Conservation (phyloP, 64 coral and sea anemone species). For the Hydrozoanthus tunicans region DNA sequence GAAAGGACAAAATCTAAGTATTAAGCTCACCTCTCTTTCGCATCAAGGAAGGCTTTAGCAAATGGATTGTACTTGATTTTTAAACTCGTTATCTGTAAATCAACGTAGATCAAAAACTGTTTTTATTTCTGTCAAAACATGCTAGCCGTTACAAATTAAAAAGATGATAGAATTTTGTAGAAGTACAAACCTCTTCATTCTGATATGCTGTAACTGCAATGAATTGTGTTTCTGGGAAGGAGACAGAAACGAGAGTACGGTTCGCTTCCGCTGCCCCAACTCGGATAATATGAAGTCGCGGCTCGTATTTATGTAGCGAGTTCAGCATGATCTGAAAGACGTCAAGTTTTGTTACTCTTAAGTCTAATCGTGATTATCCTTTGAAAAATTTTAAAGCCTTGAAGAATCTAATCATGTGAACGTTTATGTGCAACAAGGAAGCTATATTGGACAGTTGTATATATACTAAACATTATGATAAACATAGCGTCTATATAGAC, state of each 20-base stretch:
- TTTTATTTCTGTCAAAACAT: slow-evolving; percentile 8
- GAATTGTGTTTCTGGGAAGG: slow-evolving; percentile 94
- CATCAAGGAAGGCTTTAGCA: slow-evolving; percentile 96
- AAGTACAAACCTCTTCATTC: slow-evolving; percentile 90
- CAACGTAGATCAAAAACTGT: slow-evolving; percentile 16
- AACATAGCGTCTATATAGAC: not conserved
- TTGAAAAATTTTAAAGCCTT: slow-evolving; percentile 14
- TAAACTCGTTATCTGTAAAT: slow-evolving; percentile 88
- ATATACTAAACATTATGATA: not conserved
- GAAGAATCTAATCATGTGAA: slow-evolving; percentile 50
- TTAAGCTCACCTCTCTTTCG: slow-evolving; percentile 80
- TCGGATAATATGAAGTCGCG: slow-evolving; percentile 85
- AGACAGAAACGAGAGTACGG: slow-evolving; percentile 78
- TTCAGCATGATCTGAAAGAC: slow-evolving; percentile 97
- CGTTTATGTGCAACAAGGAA: not conserved
- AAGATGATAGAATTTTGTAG: slow-evolving; percentile 1
- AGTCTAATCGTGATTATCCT: not conserved
- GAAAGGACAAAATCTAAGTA: not conserved
- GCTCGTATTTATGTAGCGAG: slow-evolving; percentile 98
- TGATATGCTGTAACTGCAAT: slow-evolving; percentile 98
- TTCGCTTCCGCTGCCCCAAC: slow-evolving; percentile 82
- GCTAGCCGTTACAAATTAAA: not conserved
- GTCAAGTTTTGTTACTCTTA: slow-evolving; percentile 49
- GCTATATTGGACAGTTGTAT: slow-evolving; percentile 25
- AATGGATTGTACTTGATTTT: slow-evolving; percentile 98